Percentiles rank a stretch among this genome's conserved stretches.
Evolutionary conservation across 2,888 invertebrate genomes (phyloP).

Genomic region (Polyommatus icarus): DNA sequence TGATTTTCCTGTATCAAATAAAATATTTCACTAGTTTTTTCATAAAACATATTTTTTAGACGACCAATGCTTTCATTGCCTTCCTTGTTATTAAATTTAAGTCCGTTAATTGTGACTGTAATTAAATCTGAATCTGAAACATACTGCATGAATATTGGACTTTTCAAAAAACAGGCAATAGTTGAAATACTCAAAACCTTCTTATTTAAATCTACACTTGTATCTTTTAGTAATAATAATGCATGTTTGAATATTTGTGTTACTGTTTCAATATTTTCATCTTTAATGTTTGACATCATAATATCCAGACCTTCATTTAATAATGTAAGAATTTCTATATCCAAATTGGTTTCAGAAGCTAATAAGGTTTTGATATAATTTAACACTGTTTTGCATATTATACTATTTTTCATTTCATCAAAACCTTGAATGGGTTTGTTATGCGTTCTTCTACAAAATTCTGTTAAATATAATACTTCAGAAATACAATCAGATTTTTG

Average conservation of each 20-base stretch:
- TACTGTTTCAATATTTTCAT: slow-evolving; percentile 46
- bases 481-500: slow-evolving; percentile 55
- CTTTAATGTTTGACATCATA: slow-evolving; percentile 40
- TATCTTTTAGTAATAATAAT: slow-evolving; percentile 52
- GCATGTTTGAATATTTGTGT: slow-evolving; percentile 54
- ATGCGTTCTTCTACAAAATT: slow-evolving; percentile 49
- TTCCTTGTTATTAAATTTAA: slow-evolving; percentile 44
- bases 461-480: slow-evolving; percentile 54
- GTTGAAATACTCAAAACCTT: slow-evolving; percentile 53
- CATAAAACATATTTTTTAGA: slow-evolving; percentile 60
- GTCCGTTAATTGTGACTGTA: slow-evolving; percentile 46
- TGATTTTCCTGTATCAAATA: slow-evolving; percentile 46
- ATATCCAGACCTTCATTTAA: slow-evolving; percentile 49
- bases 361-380: slow-evolving; percentile 54
- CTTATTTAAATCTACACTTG: slow-evolving; percentile 51
- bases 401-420: slow-evolving; percentile 44
- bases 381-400: slow-evolving; percentile 52
- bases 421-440: slow-evolving; percentile 41
- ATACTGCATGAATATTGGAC: slow-evolving; percentile 50
- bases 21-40: slow-evolving; percentile 60
- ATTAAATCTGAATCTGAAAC: slow-evolving; percentile 50
- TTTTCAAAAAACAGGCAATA: slow-evolving; percentile 50
- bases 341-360: slow-evolving; percentile 48
- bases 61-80: slow-evolving; percentile 57
- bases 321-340: slow-evolving; percentile 48